Conservation (phyloP, 2,113 vertebrate species). For the Marcusenius ussheri region DNA sequence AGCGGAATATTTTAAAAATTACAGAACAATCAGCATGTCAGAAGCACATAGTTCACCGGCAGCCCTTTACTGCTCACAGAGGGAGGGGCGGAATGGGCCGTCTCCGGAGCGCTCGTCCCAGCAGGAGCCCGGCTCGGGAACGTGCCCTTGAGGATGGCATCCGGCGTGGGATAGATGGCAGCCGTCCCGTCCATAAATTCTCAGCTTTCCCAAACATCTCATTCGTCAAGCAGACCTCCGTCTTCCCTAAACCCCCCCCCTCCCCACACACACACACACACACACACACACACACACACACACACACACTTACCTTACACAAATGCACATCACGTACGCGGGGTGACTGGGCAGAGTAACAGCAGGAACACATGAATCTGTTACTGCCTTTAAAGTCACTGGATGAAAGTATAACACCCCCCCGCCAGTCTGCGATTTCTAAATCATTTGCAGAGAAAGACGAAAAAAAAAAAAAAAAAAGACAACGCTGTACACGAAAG, state of each 20-base stretch:
- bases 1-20: not conserved
- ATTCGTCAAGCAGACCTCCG: slow-evolving; percentile 56
- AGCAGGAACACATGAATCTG: slow-evolving; percentile 39
- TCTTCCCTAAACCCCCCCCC: slow-evolving; percentile 23
- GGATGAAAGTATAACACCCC: slow-evolving; percentile 38
- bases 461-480: not conserved
- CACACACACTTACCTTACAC: not conserved
- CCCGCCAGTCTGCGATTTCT: slow-evolving; percentile 39
- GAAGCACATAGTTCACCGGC: not conserved
- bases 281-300: not conserved
- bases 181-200: slow-evolving; percentile 56
- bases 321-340: not conserved
- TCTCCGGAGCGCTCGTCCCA: not conserved
- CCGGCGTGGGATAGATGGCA: slow-evolving; percentile 49
- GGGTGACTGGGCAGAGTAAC: not conserved
- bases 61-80: not conserved
- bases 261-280: not conserved
- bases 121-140: not conserved
- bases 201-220: slow-evolving; percentile 52
- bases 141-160: slow-evolving; percentile 55
- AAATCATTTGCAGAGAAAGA: slow-evolving; percentile 26
- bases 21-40: not conserved
- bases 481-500: slow-evolving; percentile 29
- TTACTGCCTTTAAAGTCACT: slow-evolving; percentile 45
- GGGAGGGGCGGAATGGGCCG: not conserved